These are phyloP conservation scores for Lordiphosa mommai DNA, from an alignment of 1,140 invertebrate species.

Conservation along the genomic window DNA sequence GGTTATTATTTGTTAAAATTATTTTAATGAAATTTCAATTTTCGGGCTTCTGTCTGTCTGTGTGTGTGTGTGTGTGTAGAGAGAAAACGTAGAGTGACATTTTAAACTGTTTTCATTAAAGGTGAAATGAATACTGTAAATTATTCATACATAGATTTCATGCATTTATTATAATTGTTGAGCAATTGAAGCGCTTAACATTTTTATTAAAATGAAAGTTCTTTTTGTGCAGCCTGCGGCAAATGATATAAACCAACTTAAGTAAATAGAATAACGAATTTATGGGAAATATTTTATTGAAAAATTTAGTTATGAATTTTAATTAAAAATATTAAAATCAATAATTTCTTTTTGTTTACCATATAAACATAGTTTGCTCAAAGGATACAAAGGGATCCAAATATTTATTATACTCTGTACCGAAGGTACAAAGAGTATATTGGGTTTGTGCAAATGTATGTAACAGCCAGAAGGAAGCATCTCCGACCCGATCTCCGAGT, in stretches of 20 bases:
- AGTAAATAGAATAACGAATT: slow-evolving; percentile 8
- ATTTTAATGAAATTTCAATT: slow-evolving; percentile 70
- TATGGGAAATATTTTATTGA: neutral
- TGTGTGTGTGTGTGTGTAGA: neutral
- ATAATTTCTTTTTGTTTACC: too few species aligned
- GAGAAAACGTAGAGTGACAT: slow-evolving; percentile 11
- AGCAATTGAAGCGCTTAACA: slow-evolving; percentile 21
- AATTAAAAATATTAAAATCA: too few species aligned
- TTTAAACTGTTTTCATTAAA: slow-evolving; percentile 13
- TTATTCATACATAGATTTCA: slow-evolving; percentile 40
- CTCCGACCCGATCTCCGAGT: too few species aligned
- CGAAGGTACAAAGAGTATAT: too few species aligned
- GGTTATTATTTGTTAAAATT: slow-evolving; percentile 61
- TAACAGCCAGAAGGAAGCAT: too few species aligned
- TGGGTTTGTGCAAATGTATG: too few species aligned
- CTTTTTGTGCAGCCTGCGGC: neutral
- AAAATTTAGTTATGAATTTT: too few species aligned
- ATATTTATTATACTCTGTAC: too few species aligned
- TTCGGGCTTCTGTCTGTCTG: slow-evolving; percentile 23
- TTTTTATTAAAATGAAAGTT: neutral
- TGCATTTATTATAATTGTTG: slow-evolving; percentile 42
- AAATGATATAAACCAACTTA: slow-evolving; percentile 18
- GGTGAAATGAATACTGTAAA: slow-evolving; percentile 36
- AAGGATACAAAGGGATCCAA: too few species aligned
- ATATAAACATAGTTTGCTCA: too few species aligned